Percentiles rank a stretch among this genome's conserved stretches.
Conservation (phyloP, 2,888 invertebrate species). For the Synergus umbraculus region DNA sequence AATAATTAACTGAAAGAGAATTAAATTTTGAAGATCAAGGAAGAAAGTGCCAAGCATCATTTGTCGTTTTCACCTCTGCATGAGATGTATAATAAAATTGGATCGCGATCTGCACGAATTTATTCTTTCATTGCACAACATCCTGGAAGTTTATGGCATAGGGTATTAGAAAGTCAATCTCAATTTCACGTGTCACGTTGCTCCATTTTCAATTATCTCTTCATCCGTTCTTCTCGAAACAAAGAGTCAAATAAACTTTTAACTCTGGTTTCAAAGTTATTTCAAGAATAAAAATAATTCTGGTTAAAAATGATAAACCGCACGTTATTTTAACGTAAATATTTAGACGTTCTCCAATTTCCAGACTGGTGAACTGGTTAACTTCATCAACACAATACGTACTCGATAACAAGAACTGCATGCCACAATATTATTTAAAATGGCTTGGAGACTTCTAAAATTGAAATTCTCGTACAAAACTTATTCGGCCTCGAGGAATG, state of each 20-base stretch:
- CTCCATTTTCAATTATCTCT: background rate
- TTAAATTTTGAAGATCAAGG: background rate
- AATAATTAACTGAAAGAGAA: background rate
- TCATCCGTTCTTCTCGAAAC: too few species aligned
- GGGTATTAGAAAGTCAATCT: conserved; percentile 12
- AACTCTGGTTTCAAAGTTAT: too few species aligned
- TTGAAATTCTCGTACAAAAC: background rate
- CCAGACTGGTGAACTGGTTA: conserved; percentile 22
- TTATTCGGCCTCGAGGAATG: conserved; percentile 10
- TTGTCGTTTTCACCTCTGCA: conserved; percentile 12
- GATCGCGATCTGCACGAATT: background rate
- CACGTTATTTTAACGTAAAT: background rate
- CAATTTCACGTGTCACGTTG: background rate
- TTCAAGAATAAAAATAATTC: background rate
- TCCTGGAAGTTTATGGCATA: background rate
- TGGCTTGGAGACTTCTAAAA: background rate
- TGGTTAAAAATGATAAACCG: background rate
- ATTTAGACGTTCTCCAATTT: background rate
- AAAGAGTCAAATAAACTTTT: too few species aligned
- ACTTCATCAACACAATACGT: conserved; percentile 8
- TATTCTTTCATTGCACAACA: conserved; percentile 1
- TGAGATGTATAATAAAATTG: conserved; percentile 16
- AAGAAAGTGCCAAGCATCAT: conserved; percentile 1
- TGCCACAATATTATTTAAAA: background rate
- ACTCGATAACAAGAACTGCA: background rate